Conservation (phyloP, 2,888 invertebrate genomes). For the Nemapogon koenigi region DNA sequence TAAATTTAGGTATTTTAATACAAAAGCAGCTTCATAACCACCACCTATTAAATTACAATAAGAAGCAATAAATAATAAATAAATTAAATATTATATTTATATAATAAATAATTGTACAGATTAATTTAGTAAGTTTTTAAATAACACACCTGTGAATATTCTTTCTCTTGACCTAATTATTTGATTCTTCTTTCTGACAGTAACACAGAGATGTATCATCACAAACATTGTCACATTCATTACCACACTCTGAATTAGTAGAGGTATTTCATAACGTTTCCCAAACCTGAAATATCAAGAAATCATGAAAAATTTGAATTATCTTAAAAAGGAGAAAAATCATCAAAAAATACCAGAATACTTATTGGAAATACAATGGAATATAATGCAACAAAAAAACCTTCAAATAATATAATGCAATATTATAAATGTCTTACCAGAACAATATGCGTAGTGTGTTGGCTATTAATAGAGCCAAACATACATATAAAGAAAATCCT, state of each 20-base stretch:
- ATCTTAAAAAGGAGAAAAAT: no score
- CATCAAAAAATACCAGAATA: no score
- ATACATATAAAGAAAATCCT: slow-evolving; percentile 97
- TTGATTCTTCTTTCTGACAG: slow-evolving; percentile 81
- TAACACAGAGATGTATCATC: slow-evolving; percentile 93
- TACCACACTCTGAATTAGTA: slow-evolving; percentile 94
- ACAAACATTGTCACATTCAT: slow-evolving; percentile 97
- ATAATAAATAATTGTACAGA: slow-evolving; percentile 1
- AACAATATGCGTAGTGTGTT: slow-evolving; percentile 97
- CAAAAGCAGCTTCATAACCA: no score
- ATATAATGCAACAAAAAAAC: neutral
- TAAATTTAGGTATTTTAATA: no score
- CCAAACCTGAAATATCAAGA: slow-evolving; percentile 96
- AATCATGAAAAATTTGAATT: no score
- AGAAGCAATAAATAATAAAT: no score
- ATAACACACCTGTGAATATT: slow-evolving; percentile 80
- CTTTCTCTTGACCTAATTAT: slow-evolving; percentile 77
- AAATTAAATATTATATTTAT: no score
- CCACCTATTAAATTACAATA: no score
- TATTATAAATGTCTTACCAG: slow-evolving; percentile 86
- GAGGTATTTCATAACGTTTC: slow-evolving; percentile 93
- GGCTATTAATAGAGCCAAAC: slow-evolving; percentile 92
- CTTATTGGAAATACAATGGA: no score
- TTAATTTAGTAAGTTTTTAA: slow-evolving; percentile 1
- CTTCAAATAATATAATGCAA: neutral